Conservation (phyloP, 1,140 invertebrate genomes). For the Lanistes nyassanus region DNA sequence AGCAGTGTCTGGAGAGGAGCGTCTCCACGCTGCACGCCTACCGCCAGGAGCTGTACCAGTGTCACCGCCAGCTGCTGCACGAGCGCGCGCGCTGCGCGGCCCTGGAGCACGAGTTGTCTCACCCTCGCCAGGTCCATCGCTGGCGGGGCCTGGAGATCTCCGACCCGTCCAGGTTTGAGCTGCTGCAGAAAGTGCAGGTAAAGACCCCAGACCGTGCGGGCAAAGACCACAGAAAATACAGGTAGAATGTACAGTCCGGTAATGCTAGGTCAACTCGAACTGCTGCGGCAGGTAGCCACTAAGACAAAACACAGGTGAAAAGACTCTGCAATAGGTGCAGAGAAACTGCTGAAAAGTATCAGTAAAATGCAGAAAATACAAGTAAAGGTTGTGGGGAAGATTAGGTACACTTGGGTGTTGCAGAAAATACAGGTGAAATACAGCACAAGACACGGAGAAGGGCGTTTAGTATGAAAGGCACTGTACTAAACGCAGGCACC, state of each 20-base stretch:
- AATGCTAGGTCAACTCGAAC: too few relatives aligned
- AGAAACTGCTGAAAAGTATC: too few relatives aligned
- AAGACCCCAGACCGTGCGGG: background rate
- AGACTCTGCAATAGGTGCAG: too few relatives aligned
- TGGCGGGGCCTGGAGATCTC: slow-evolving; percentile 21
- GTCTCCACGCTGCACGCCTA: background rate
- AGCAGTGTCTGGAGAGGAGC: slow-evolving; percentile 16
- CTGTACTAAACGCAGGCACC: too few relatives aligned
- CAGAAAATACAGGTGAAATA: too few relatives aligned
- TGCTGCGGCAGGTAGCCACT: too few relatives aligned
- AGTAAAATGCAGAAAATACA: too few relatives aligned
- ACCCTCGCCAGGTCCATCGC: slow-evolving; percentile 22
- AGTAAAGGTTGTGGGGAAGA: too few relatives aligned
- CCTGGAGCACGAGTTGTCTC: slow-evolving; percentile 22
- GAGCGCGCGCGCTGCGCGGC: slow-evolving; percentile 23
- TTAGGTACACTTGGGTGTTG: too few relatives aligned
- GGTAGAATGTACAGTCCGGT: background rate
- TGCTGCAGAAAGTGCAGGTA: slow-evolving; percentile 25
- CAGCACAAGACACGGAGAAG: too few relatives aligned
- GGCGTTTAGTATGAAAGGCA: too few relatives aligned
- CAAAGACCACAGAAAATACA: background rate
- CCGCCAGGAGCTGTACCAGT: slow-evolving; percentile 23
- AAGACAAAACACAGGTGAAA: too few relatives aligned
- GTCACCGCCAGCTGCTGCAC: slow-evolving; percentile 16
- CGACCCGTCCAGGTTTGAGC: slow-evolving; percentile 25